A percentile compares a stretch with the other conserved stretches of the same genome.
Conservation (phyloP, 2,797 vertebrate species). For the Gadopsis bispinosus region DNA sequence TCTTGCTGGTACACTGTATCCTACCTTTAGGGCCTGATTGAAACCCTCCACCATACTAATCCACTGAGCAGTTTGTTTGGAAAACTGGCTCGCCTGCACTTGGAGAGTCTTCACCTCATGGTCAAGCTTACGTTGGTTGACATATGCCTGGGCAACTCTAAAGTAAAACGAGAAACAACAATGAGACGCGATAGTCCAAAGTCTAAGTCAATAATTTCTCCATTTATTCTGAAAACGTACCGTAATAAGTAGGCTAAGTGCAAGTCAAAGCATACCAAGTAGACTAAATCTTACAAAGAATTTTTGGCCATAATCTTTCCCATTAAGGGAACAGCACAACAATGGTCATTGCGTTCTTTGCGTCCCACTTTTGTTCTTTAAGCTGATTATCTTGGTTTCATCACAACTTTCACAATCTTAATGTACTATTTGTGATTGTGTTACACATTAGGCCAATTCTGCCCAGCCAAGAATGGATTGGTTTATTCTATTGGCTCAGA, state of each 20-base stretch:
- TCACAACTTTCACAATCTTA: constrained; percentile 47
- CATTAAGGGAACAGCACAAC: constrained; percentile 33
- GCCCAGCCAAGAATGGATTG: constrained; percentile 8
- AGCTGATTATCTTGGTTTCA: constrained; percentile 63
- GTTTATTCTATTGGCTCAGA: not conserved
- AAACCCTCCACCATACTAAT: constrained; percentile 97
- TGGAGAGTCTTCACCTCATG: constrained; percentile 96
- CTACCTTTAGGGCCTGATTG: constrained; percentile 95
- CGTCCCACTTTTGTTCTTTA: constrained; percentile 49
- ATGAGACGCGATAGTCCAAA: not conserved
- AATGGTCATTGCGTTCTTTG: constrained; percentile 30
- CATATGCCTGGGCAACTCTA: constrained; percentile 95
- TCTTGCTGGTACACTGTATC: not conserved
- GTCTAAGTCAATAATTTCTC: not conserved
- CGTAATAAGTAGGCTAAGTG: not conserved
- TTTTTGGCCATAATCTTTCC: constrained; percentile 44
- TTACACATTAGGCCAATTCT: constrained; percentile 26
- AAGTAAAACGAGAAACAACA: constrained; percentile 16
- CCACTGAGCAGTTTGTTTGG: constrained; percentile 97
- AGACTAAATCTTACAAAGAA: constrained; percentile 4
- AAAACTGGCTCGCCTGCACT: constrained; percentile 94
- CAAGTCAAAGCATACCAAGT: constrained; percentile 3
- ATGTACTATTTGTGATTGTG: constrained; percentile 23
- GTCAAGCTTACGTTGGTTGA: constrained; percentile 96
- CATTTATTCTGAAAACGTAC: not conserved